Percentiles rank a stretch among this genome's conserved stretches.
Evolutionary conservation across 1,140 invertebrate species (phyloP).

Genomic region (Cardiocondyla obscurior): DNA sequence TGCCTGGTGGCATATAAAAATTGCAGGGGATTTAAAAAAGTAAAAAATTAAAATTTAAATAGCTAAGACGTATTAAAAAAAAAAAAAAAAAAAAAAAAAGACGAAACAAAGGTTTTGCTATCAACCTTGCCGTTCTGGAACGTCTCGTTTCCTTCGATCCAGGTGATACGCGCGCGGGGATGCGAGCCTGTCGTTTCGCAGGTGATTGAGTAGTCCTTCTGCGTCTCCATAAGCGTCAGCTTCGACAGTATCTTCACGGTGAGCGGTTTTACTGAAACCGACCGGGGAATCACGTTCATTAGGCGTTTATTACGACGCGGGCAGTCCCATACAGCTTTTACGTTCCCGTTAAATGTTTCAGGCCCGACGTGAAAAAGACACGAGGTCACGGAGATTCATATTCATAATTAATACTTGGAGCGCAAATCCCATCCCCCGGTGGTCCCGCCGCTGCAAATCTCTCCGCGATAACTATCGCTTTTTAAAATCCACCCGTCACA

Average conservation of each 20-base stretch:
- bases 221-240: conserved; percentile 89
- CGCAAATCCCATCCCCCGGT: not conserved
- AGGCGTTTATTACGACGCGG: not conserved
- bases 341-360: not conserved
- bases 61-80: not conserved
- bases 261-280: conserved; percentile 88
- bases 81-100: no score
- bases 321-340: not conserved
- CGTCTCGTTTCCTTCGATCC: conserved; percentile 90
- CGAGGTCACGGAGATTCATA: not conserved
- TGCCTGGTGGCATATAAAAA: conserved; percentile 82
- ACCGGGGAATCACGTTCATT: conserved; percentile 5
- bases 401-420: not conserved
- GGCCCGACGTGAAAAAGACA: not conserved
- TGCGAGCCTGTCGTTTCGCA: conserved; percentile 93
- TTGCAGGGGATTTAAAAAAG: not conserved
- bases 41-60: no score
- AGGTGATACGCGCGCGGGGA: conserved; percentile 91
- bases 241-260: conserved; percentile 89
- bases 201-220: conserved; percentile 89
- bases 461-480: not conserved
- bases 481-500: not conserved
- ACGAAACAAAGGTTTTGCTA: no score
- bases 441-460: not conserved
- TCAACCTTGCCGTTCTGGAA: conserved; percentile 90